Base-by-base conservation (phyloP, 2,888 invertebrate genomes). In the Chelonus formosanus region DNA sequence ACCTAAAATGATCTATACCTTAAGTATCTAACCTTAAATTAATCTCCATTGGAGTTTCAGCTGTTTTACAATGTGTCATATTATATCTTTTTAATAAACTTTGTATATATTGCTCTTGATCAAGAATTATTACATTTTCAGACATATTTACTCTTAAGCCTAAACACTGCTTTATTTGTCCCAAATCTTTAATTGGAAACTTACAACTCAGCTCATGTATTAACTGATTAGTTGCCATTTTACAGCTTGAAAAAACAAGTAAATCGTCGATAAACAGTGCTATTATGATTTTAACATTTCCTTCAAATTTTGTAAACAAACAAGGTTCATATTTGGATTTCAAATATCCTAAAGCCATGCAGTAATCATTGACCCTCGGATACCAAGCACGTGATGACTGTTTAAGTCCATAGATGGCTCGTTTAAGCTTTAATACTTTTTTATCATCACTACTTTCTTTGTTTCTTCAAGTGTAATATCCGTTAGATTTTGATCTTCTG, bases 351-450 rank as follows among this genome's bases (percentile, higher is more conserved):
- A 62, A 68, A 3, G 53, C 48, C 3, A 7, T 48, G 0, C 62
- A 45, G 20, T 58, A 66, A 3, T n/a, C 7, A 4, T 36, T 43
- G 40, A 68, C 66, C 4, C 5, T 48, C 20, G 32, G 4, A 40
- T 67, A 64, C 56, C 67, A 70, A 6, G 63, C 54, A 1, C 59
- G n/a, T 2, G 70, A 66, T 2, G 70, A 53, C n/a, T 70, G 68
- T 31, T 67, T 70, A 4, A 70, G 35, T 0, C 69, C 69, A 36
- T 69, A 69, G 5, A 70, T 35, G 3, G 68, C 59, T n/a, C 54
- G 69, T 6, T 67, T 36, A 4, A 69, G 62, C 34, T 63, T 67
- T 35, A 68, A 70, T 40, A 55, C 68, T 6, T 43, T 4, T 4
- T 54, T 45, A 3, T 1, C n/a, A 20, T 58, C 40, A 40, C 5